Conservation (phyloP, 2,113 vertebrate species). For the Bubalus kerabau region DNA sequence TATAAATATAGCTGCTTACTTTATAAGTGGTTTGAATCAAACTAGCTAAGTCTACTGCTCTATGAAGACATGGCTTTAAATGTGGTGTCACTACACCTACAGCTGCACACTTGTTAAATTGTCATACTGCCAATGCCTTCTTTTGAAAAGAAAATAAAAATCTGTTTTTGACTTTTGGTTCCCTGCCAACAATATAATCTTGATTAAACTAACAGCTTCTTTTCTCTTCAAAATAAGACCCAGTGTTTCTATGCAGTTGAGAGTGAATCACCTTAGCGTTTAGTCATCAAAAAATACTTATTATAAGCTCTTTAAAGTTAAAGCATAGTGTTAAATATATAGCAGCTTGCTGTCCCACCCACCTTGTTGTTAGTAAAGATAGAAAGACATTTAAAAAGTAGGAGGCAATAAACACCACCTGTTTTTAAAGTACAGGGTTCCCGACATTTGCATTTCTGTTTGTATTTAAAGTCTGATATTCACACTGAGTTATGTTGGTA, state of each 20-base stretch:
- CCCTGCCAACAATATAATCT: conserved; percentile 55
- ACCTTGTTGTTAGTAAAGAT: conserved; percentile 69
- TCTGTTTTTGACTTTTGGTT: conserved; percentile 55
- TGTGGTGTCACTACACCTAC: neutral
- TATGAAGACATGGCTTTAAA: neutral
- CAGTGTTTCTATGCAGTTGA: conserved; percentile 46
- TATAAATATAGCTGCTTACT: neutral
- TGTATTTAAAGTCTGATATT: conserved; percentile 61
- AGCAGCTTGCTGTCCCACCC: conserved; percentile 66
- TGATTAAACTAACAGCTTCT: conserved; percentile 49
- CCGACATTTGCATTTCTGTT: conserved; percentile 66
- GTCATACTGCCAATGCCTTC: conserved; percentile 25
- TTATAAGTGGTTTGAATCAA: neutral
- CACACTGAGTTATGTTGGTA: conserved; percentile 44
- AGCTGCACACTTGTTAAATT: conserved; percentile 36
- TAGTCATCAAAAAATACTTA: conserved; percentile 68
- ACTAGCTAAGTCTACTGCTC: neutral
- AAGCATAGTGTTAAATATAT: conserved; percentile 68
- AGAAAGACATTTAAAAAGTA: conserved; percentile 63
- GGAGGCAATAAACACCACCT: conserved; percentile 68
- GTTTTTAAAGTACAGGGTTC: conserved; percentile 57
- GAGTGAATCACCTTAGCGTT: conserved; percentile 70
- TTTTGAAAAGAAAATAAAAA: conserved; percentile 57
- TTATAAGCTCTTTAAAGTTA: conserved; percentile 65
- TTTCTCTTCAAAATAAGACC: conserved; percentile 37